Evolutionary conservation across 2,113 vertebrate species (phyloP).

Genomic region (Daboia siamensis): DNA sequence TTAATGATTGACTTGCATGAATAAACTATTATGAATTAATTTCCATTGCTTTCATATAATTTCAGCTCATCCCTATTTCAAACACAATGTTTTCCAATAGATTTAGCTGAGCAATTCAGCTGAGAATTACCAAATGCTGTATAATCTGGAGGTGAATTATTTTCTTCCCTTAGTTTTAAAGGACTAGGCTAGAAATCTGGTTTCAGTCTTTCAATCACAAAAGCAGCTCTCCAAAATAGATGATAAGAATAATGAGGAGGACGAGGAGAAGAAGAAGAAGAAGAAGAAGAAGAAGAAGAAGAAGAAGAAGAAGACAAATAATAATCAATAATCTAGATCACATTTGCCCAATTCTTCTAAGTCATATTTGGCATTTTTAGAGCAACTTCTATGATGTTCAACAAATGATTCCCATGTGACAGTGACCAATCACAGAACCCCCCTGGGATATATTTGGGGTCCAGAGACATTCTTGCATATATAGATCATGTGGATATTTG

Average conservation of each 20-base stretch:
- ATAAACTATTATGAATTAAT: neutral
- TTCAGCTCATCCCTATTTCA: neutral
- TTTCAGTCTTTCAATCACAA: neutral
- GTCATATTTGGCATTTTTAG: neutral
- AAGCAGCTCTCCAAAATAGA: neutral
- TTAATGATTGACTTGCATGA: neutral
- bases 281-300: no score
- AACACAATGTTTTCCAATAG: neutral
- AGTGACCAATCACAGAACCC: neutral
- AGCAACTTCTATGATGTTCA: neutral
- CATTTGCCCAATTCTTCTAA: neutral
- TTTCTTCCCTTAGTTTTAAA: neutral
- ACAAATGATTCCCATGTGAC: neutral
- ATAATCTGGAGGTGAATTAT: neutral
- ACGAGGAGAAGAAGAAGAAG: no score
- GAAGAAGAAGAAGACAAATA: neutral
- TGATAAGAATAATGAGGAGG: neutral
- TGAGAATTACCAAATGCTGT: neutral
- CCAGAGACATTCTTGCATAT: neutral
- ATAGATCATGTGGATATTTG: neutral
- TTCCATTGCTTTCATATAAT: slow-evolving; percentile 1
- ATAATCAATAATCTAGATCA: neutral
- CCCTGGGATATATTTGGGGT: no score
- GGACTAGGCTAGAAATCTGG: neutral
- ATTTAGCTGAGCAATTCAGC: neutral